Conservation (phyloP, 2,797 vertebrate genomes). For the Pachyuromys duprasi region DNA sequence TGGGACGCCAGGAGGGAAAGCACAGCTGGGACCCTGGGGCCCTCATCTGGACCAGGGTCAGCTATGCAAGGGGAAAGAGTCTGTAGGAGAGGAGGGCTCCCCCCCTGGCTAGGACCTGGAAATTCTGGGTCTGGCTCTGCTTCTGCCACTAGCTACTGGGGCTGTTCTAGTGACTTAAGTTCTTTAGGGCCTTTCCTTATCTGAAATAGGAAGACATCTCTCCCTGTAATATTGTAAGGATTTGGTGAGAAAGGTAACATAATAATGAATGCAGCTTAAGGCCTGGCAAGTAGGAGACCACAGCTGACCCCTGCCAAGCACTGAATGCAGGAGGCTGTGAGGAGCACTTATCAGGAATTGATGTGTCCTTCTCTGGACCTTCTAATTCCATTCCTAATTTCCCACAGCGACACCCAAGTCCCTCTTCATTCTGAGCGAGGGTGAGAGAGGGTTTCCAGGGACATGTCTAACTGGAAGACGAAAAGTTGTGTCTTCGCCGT, state of each 20-base stretch:
- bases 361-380: neutral
- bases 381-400: neutral
- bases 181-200: conserved; percentile 22
- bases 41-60: neutral
- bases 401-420: neutral
- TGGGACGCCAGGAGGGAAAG: neutral
- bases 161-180: conserved; percentile 15
- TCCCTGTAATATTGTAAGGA: neutral
- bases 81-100: neutral
- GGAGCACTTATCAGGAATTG: neutral
- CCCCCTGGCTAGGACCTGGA: neutral
- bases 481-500: neutral
- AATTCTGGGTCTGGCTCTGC: neutral
- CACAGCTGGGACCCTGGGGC: neutral
- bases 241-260: neutral
- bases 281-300: neutral
- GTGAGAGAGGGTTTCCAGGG: neutral
- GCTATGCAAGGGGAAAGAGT: neutral
- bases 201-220: neutral
- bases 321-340: neutral
- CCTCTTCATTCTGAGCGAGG: neutral
- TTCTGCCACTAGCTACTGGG: neutral
- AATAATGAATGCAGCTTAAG: neutral
- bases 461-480: neutral
- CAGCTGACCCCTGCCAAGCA: neutral